Conservation (phyloP, 2,888 invertebrate species). For the Amiota minor region DNA sequence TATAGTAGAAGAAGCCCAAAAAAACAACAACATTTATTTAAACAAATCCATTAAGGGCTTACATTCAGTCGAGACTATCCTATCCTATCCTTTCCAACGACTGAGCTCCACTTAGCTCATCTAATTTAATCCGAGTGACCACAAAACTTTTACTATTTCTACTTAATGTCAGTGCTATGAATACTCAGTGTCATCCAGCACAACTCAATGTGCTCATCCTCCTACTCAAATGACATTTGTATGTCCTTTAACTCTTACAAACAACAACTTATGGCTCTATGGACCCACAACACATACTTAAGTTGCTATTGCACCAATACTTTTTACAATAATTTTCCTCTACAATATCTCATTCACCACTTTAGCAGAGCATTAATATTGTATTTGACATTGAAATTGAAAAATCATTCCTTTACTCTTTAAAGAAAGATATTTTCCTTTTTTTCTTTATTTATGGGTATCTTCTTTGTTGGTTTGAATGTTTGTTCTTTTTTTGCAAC, state of each 20-base stretch:
- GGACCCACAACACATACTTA: too few relatives aligned
- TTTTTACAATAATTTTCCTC: too few relatives aligned
- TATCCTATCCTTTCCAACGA: too few relatives aligned
- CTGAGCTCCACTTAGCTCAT: too few relatives aligned
- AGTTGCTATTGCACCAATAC: not conserved
- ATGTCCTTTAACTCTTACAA: slow-evolving; percentile 16
- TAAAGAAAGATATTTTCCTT: slow-evolving; percentile 60
- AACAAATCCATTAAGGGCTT: slow-evolving; percentile 68
- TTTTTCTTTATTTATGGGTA: slow-evolving; percentile 47
- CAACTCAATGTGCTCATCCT: slow-evolving; percentile 14
- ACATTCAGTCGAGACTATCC: slow-evolving; percentile 48
- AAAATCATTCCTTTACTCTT: slow-evolving; percentile 61
- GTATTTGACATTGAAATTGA: slow-evolving; percentile 54
- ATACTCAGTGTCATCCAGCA: slow-evolving; percentile 55
- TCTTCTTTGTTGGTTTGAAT: slow-evolving; percentile 22
- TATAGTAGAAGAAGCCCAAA: not conserved
- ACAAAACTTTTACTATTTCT: slow-evolving; percentile 12
- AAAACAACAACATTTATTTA: slow-evolving; percentile 53
- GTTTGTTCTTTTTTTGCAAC: slow-evolving; percentile 28
- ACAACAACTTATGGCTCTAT: not conserved
- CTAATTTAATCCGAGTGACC: too few relatives aligned
- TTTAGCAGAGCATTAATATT: not conserved
- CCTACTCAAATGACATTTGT: slow-evolving; percentile 25
- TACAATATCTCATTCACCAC: not conserved
- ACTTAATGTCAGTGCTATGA: slow-evolving; percentile 56